phyloP scores from a whole-genome alignment of 2,113 vertebrate genomes.

The Tiliqua scincoides region DNA sequence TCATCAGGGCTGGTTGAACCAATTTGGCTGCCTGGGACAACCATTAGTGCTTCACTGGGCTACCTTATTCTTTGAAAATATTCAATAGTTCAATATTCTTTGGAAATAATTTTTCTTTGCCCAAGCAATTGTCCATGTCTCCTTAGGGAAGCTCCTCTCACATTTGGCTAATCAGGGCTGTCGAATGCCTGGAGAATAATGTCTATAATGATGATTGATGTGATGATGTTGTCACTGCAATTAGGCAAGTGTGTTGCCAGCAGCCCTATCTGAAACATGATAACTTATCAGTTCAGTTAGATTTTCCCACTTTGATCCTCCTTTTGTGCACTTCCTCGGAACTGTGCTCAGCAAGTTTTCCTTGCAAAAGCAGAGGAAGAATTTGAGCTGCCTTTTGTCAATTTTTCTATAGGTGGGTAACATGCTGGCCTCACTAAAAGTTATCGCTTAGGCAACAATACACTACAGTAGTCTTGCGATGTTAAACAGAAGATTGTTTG shows the following conservation, averaged over 20 bases:
- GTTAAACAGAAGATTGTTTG: constrained; percentile 3
- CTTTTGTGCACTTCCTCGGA: background rate
- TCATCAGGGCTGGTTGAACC: too few relatives aligned
- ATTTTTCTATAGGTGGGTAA: background rate
- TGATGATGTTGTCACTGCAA: background rate
- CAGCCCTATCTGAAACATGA: background rate
- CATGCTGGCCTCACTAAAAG: constrained; percentile 2
- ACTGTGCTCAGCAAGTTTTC: background rate
- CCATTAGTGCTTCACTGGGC: background rate
- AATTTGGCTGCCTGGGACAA: too few relatives aligned
- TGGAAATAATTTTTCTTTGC: background rate
- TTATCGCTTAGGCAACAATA: background rate
- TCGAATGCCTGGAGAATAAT: background rate
- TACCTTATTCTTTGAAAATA: background rate
- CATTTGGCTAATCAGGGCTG: background rate
- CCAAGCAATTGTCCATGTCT: background rate
- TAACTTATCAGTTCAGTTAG: constrained; percentile 15
- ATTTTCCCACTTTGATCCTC: constrained; percentile 1
- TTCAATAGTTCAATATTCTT: too few relatives aligned
- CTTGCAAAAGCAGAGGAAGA: constrained; percentile 3
- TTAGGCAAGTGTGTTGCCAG: constrained; percentile 1
- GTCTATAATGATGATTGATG: background rate
- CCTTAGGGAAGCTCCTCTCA: background rate
- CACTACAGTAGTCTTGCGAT: background rate
- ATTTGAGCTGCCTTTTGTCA: constrained; percentile 4